Base-by-base conservation (phyloP, 2,113 vertebrate genomes). In the Heptranchias perlo region DNA sequence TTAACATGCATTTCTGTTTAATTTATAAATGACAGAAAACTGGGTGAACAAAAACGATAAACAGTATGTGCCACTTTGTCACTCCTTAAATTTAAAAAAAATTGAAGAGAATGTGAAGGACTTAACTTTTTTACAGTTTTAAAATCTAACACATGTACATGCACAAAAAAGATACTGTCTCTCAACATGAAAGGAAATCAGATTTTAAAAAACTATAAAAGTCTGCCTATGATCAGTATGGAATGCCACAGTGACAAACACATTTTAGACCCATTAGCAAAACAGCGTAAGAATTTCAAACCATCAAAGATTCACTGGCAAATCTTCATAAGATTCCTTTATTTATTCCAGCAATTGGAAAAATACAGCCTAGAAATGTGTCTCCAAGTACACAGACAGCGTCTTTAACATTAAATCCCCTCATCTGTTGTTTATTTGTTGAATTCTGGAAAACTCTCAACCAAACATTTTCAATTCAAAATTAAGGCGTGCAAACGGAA, bases 351-450 rank as follows among this genome's bases (percentile, higher is more conserved):
- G 84, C 86, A 93, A 96, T 91, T 58, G 86, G 65, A 92, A 96
- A 93, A 76, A 87, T 87, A 82, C 73, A 73, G 87, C 25, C 86
- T 52, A 69, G 47, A 69, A 96, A 96, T 92, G 87, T 93, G 96
- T 96, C 96, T 96, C 96, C 96, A 92, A 73, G 86, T 96, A 58
- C 44, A 92, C 96, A 92, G 96, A 73, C 62, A 69, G 49, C 44
- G 47, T 91, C 86, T 52, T 67, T 52, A 96, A 69, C 94, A 95
- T 95, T 96, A 91, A 92, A 39, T 69, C 87, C 87, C 47, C 64
- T 69, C 96, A 96, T 96, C 87, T 89, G 96, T 95, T 95, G 94
- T 96, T 96, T 91, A 65, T 96, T 96, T 96, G 87, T 44, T 67
- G 67, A 91, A 67, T 92, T 87, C 87, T 93, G 86, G 96, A 91